Evolutionary conservation across 2,888 invertebrate genomes (phyloP).

Genomic region (Drosophila birchii): DNA sequence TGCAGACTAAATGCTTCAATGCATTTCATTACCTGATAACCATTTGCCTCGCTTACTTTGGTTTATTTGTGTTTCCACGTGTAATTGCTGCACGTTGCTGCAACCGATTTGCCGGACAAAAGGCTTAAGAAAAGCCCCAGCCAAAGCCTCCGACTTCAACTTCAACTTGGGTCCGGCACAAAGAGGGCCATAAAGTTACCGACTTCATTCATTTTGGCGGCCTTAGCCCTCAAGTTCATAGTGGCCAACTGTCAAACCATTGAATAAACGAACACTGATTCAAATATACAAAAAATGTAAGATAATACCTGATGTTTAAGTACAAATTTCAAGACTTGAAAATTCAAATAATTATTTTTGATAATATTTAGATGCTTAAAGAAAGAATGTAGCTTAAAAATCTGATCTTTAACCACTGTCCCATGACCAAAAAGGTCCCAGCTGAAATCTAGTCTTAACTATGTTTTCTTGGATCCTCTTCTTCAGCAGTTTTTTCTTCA

Average conservation of each 20-base stretch:
- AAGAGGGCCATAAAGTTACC: slow-evolving; percentile 33
- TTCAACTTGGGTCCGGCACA: slow-evolving; percentile 27
- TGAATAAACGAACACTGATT: slow-evolving; percentile 15
- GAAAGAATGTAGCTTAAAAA: neutral
- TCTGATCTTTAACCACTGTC: neutral
- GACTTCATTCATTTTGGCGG: slow-evolving; percentile 12
- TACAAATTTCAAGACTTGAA: neutral
- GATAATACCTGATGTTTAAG: neutral
- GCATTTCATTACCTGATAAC: slow-evolving; percentile 28
- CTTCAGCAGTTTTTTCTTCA: slow-evolving; percentile 16
- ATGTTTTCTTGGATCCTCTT: slow-evolving; percentile 19
- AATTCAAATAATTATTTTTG: neutral
- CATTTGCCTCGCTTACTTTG: slow-evolving; percentile 27
- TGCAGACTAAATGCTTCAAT: slow-evolving; percentile 30
- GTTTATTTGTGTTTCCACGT: slow-evolving; percentile 25
- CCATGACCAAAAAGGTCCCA: slow-evolving; percentile 30
- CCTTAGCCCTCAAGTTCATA: slow-evolving; percentile 47
- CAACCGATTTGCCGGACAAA: slow-evolving; percentile 41
- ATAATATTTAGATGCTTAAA: no score
- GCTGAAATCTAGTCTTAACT: slow-evolving; percentile 27
- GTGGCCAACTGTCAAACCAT: slow-evolving; percentile 17
- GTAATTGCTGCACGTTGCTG: slow-evolving; percentile 37
- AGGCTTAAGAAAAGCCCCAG: slow-evolving; percentile 29
- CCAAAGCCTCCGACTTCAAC: slow-evolving; percentile 25
- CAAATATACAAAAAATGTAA: neutral